Evolutionary conservation across 1,140 invertebrate genomes (phyloP).

Genomic region (Philotrypesis tridentata): DNA sequence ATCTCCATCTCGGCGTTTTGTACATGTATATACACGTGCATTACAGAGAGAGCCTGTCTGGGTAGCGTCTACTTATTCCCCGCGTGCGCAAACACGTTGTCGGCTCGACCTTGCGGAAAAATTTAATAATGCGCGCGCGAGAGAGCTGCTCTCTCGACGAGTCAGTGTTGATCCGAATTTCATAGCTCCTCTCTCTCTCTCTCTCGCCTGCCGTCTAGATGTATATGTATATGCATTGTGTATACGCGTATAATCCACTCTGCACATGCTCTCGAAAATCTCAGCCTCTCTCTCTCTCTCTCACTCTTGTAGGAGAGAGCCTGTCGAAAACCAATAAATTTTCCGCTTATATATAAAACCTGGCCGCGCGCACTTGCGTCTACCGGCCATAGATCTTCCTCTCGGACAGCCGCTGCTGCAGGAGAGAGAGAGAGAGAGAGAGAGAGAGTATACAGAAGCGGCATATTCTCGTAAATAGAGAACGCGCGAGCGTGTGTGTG

Average conservation of each 20-base stretch:
- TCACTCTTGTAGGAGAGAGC: too few relatives aligned
- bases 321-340: neutral
- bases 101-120: neutral
- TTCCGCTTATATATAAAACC: neutral
- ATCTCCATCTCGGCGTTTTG: neutral
- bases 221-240: neutral
- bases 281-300: neutral
- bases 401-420: neutral
- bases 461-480: conserved; percentile 20
- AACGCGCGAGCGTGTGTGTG: neutral
- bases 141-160: neutral
- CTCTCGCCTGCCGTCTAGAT: too few relatives aligned
- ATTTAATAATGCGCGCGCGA: neutral
- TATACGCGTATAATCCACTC: neutral
- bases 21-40: too few relatives aligned
- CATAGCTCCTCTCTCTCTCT: too few relatives aligned
- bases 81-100: neutral
- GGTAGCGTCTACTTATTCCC: too few relatives aligned
- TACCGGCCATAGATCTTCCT: neutral
- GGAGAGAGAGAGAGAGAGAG: too few relatives aligned
- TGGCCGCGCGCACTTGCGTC: too few relatives aligned
- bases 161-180: neutral
- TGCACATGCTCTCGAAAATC: neutral
- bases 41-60: neutral
- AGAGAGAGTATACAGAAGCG: neutral